Evolutionary conservation across 2,888 invertebrate species (phyloP).

Genomic region (Venusia cambrica): DNA sequence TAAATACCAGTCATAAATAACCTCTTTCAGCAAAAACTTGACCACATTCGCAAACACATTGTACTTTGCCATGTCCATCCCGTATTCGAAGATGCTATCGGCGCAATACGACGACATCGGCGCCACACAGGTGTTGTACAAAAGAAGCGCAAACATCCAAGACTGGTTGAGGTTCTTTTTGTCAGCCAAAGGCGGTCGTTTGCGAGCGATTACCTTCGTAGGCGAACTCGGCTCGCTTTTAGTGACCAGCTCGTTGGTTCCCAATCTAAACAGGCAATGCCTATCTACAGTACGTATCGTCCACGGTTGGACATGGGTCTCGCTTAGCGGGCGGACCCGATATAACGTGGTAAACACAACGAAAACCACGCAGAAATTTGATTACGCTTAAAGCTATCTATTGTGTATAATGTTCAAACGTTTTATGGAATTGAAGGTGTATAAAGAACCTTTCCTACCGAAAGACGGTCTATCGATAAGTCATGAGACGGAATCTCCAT

Average conservation of each 20-base stretch:
- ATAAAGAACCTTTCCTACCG: too few species aligned
- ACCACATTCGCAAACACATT: constrained; percentile 55
- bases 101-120: constrained; percentile 71
- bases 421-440: too few species aligned
- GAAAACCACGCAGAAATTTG: too few species aligned
- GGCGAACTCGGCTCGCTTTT: constrained; percentile 14
- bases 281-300: too few species aligned
- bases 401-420: too few species aligned
- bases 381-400: too few species aligned
- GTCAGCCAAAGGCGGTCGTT: constrained; percentile 27
- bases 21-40: constrained; percentile 63
- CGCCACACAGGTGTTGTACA: constrained; percentile 67
- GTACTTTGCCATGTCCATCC: constrained; percentile 68
- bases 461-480: too few species aligned
- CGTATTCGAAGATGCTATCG: constrained; percentile 61
- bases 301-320: too few species aligned
- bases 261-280: constrained; percentile 48
- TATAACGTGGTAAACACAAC: too few species aligned
- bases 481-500: too few species aligned
- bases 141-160: constrained; percentile 67
- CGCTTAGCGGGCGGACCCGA: too few species aligned
- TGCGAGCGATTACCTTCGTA: constrained; percentile 12
- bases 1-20: constrained; percentile 41
- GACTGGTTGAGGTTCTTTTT: constrained; percentile 44
- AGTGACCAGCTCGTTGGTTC: constrained; percentile 48